These are phyloP conservation scores for Dryobotodes eremita DNA, from an alignment of 2,888 invertebrate genomes.

Conservation along the genomic window DNA sequence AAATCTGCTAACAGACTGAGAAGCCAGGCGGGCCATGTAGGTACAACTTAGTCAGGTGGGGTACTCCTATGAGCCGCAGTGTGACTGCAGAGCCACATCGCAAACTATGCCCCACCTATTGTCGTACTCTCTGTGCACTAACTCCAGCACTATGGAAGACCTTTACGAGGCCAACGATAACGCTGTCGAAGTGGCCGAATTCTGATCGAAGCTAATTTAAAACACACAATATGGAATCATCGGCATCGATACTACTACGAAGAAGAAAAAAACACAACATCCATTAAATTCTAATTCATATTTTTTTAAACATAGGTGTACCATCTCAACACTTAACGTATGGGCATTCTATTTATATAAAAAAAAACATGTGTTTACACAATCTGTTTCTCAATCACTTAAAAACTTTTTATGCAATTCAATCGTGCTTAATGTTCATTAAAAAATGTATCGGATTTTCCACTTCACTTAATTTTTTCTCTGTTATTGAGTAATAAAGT, in stretches of 20 bases:
- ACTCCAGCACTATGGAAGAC: neutral
- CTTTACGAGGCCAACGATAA: too few relatives aligned
- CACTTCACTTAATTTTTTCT: constrained; percentile 7
- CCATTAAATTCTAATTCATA: too few relatives aligned
- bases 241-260: too few relatives aligned
- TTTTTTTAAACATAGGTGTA: neutral
- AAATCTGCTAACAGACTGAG: neutral
- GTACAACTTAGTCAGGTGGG: too few relatives aligned
- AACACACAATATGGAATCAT: too few relatives aligned
- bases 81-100: neutral
- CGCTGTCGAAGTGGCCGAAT: too few relatives aligned
- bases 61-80: neutral
- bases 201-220: too few relatives aligned
- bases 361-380: neutral
- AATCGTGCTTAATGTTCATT: neutral
- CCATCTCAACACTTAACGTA: neutral
- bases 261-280: too few relatives aligned
- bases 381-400: constrained; percentile 9
- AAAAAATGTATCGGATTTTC: neutral
- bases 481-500: neutral
- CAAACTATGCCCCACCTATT: neutral
- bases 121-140: neutral
- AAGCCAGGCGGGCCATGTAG: neutral
- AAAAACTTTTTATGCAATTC: constrained; percentile 16
- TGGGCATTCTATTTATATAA: neutral